Conservation (phyloP, 92 coral and sea anemone species). For the Porites lobata region DNA sequence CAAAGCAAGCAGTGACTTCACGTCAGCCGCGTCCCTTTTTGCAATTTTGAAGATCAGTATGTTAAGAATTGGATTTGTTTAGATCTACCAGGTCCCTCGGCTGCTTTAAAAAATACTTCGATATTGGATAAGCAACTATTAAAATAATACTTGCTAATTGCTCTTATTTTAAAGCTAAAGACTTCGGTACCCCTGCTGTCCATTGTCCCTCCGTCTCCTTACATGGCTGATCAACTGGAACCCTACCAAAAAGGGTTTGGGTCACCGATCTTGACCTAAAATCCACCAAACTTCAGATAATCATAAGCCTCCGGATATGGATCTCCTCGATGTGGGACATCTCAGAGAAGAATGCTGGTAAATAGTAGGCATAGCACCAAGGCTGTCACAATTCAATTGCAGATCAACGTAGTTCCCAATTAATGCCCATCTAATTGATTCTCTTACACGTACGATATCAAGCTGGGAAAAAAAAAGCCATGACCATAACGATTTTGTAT, state of each 20-base stretch:
- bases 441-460: conserved; percentile 42
- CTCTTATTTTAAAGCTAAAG: conserved; percentile 52
- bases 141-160: conserved; percentile 32
- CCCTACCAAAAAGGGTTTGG: conserved; percentile 48
- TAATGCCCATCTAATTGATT: conserved; percentile 64
- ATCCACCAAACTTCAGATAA: conserved; percentile 59
- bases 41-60: conserved; percentile 42
- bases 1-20: conserved; percentile 47
- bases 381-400: conserved; percentile 68
- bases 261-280: conserved; percentile 68
- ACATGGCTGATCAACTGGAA: conserved; percentile 51
- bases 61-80: background rate
- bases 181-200: conserved; percentile 45
- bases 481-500: conserved; percentile 43
- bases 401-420: conserved; percentile 65
- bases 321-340: conserved; percentile 52
- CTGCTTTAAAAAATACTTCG: conserved; percentile 43
- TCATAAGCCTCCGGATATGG: conserved; percentile 65
- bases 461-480: conserved; percentile 56
- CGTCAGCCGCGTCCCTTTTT: conserved; percentile 55
- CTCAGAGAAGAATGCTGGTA: conserved; percentile 63
- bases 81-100: conserved; percentile 28
- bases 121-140: conserved; percentile 23
- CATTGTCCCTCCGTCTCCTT: conserved; percentile 53
- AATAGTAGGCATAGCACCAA: conserved; percentile 55